Conservation (phyloP, 2,888 invertebrate genomes). For the Parthenolecanium corni region DNA sequence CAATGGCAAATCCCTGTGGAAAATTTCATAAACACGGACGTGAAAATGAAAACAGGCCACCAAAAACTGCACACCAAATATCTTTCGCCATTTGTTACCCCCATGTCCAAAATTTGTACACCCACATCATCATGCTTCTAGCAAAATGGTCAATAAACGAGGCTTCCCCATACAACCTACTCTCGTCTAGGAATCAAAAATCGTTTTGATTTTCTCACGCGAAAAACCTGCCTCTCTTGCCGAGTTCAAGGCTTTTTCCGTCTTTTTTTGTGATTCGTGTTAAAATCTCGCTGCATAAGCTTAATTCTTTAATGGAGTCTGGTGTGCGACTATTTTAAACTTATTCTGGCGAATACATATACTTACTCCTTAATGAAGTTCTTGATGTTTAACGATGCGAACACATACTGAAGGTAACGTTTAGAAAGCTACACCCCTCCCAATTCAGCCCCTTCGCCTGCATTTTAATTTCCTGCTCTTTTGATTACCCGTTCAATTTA, state of each 20-base stretch:
- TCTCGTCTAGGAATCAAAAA: too few relatives aligned
- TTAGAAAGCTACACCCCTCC: not conserved
- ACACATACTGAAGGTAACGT: constrained; percentile 13
- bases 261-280: not conserved
- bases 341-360: constrained; percentile 1
- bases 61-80: too few relatives aligned
- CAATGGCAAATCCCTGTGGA: too few relatives aligned
- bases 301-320: not conserved
- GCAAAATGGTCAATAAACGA: too few relatives aligned
- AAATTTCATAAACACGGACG: too few relatives aligned
- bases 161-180: too few relatives aligned
- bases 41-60: too few relatives aligned
- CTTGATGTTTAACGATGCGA: constrained; percentile 24
- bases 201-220: too few relatives aligned
- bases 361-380: constrained; percentile 15
- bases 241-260: not conserved
- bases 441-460: constrained; percentile 1
- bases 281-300: not conserved
- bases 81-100: too few relatives aligned
- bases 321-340: not conserved
- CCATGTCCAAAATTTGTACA: too few relatives aligned
- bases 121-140: too few relatives aligned
- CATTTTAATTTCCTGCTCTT: constrained; percentile 21
- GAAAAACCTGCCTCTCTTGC: too few relatives aligned
- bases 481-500: constrained; percentile 21